Evolutionary conservation across 1,140 invertebrate genomes (phyloP).

Genomic region (Hormaphis cornu): DNA sequence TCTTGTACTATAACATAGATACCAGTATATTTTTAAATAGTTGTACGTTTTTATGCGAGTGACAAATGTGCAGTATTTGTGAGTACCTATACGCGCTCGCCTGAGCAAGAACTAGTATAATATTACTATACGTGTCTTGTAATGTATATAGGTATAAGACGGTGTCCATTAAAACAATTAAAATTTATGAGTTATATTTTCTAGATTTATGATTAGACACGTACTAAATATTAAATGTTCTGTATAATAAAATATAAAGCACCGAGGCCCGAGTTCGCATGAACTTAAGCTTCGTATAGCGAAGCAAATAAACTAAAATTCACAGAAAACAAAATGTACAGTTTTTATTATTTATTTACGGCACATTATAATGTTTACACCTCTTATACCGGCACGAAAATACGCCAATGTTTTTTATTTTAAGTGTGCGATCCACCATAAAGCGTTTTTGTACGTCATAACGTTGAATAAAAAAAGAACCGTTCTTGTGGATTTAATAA

Average conservation of each 20-base stretch:
- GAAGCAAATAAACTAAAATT: not conserved
- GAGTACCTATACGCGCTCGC: not conserved
- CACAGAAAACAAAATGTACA: not conserved
- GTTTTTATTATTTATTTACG: not conserved
- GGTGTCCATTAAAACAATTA: not conserved
- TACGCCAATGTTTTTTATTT: not conserved
- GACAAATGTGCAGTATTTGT: not conserved
- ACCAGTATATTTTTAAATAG: not conserved
- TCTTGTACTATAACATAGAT: not conserved
- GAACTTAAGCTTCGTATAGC: not conserved
- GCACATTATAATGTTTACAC: not conserved
- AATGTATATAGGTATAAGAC: not conserved
- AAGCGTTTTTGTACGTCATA: not conserved
- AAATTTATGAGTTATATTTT: not conserved
- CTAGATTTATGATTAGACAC: slow-evolving; percentile 24
- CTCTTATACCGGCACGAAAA: not conserved
- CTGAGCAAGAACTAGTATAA: no score
- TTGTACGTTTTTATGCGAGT: not conserved
- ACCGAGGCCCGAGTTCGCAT: not conserved
- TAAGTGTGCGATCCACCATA: not conserved
- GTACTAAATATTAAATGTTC: not conserved
- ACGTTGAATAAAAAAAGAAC: not conserved
- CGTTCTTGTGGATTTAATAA: not conserved
- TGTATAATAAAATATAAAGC: no score
- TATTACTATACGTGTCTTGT: no score